Base-by-base conservation (phyloP, 2,888 invertebrate species). In the Tetanocera ferruginea region DNA sequence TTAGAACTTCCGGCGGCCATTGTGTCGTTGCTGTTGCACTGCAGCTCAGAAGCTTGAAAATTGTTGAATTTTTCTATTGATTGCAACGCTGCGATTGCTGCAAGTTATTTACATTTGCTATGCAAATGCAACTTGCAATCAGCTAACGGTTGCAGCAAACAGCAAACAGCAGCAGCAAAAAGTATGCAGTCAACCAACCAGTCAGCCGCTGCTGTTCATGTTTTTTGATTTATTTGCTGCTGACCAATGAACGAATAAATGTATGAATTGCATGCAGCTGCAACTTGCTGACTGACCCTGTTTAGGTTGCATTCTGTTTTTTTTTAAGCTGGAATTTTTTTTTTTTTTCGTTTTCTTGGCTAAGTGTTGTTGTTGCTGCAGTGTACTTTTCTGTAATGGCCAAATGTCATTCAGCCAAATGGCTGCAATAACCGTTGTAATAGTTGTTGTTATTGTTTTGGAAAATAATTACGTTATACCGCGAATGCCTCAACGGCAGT, bases 181-280 rank as follows among this genome's bases (percentile, higher is more conserved):
- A 19, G 57, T 25, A n/a, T 34, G 71, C 57, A 67, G 49, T 11
- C 23, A 49, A 51, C 23, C 37, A 34, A 34, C 55, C 73, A 43
- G 25, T 62, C n/a, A 43, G 72, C 57, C 62, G 28, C 71, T 34
- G 55, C 9, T 23, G 23, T 74, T 60, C 85, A 83, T 85, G 85
- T 86, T 85, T 86, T 86, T 85, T 85, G 85, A 86, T 85, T 85
- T 85, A 85, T 86, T 81, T 57, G 73, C 73, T 69, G 73, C 77
- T 31, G 77, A 67, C 77, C 77, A 77, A 77, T 77, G 77, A 77
- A 57, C 67, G 75, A 43, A 55, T 34, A 67, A 75, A 66, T 37
- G 75, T n/a, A 72, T 55, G 37, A 31, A 72, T 72, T 51, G 14
- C 19, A 51, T 75, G 75, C 70, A 62, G 75, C 69, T 75, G 77